These are phyloP conservation scores for Cryptotermes secundus DNA, from an alignment of 1,140 invertebrate genomes.

Conservation along the genomic window DNA sequence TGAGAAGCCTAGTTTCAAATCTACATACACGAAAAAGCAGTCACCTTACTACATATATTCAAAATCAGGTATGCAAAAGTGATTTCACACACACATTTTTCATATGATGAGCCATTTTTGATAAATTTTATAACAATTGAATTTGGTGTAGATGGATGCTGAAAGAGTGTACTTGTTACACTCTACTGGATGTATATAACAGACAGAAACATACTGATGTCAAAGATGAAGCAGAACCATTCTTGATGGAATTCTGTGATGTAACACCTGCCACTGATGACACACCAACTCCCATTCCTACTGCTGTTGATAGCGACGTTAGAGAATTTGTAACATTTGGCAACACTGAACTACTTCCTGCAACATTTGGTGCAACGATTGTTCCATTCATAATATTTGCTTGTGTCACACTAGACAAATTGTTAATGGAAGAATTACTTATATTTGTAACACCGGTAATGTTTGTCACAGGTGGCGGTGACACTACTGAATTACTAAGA, in stretches of 20 bases:
- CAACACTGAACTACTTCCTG: not conserved
- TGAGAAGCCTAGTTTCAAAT: no score
- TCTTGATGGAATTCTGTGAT: conserved; percentile 62
- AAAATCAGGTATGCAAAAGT: no score
- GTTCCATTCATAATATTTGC: conserved; percentile 42
- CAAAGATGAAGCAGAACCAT: conserved; percentile 19
- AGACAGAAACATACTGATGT: conserved; percentile 6
- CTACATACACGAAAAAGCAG: no score
- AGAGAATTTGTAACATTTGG: conserved; percentile 50
- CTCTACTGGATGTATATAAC: no score
- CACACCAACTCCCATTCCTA: conserved; percentile 48
- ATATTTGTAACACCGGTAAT: not conserved
- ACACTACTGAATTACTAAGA: conserved; percentile 45
- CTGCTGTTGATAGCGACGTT: conserved; percentile 45
- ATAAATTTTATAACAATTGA: no score
- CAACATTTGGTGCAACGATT: not conserved
- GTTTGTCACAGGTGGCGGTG: not conserved
- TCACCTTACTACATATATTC: no score
- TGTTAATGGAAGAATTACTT: conserved; percentile 18
- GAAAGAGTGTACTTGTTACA: no score
- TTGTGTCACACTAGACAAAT: conserved; percentile 51
- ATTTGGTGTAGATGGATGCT: no score
- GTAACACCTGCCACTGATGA: conserved; percentile 44
- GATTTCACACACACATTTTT: no score
- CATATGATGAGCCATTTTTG: no score